Evolutionary conservation across 2,888 invertebrate genomes (phyloP), one percentile per base, ranked within the genome.

Genomic region (Drosophila imparisetae): DNA sequence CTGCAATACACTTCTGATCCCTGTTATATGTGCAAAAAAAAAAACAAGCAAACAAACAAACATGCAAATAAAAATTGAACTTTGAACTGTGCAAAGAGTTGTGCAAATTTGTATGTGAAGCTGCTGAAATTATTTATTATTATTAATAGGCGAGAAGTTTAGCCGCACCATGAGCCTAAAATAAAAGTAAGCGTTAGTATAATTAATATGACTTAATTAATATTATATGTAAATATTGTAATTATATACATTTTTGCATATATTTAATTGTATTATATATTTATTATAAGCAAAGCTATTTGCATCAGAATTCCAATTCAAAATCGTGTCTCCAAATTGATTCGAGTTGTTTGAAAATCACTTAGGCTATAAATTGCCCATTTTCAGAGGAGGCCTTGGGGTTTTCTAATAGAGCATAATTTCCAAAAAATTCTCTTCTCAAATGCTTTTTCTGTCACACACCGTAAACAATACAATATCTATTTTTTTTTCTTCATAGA

Each of bases 1-100:
- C 95, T 0, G 96, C 95, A 69, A 96, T 93, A 92, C 97, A 97
- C 42, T 97, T 95, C 94, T 97, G 97, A 78, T 96, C 96, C 81
- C 96, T 96, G 86, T 6, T 29, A 49, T 27, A 24, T 50, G 32
- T 38, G n/a, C n/a, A 52, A 52, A 32, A 7, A n/a, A 15, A 5
- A n/a, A 50, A 1, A 10, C 2, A 42, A 11, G 0, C 0, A 10
- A 15, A 34, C 0, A 36, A 40, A 11, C 5, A 45, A 24, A 32
- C 11, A 11, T 24, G 15, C 15, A 15, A 45, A n/a, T 50, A 7
- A 6, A 29, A 30, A 52, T 15, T 15, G 21, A 18, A 5, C 27
- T 11, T 10, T 49, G 18, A 49, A 27, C 27, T 18, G 49, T 42
- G 42, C 38, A 40, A 38, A 18, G 4, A 40, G 18, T 40, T 40